Evolutionary conservation across 2,113 vertebrate species (phyloP).

Genomic region (Turnix velox): DNA sequence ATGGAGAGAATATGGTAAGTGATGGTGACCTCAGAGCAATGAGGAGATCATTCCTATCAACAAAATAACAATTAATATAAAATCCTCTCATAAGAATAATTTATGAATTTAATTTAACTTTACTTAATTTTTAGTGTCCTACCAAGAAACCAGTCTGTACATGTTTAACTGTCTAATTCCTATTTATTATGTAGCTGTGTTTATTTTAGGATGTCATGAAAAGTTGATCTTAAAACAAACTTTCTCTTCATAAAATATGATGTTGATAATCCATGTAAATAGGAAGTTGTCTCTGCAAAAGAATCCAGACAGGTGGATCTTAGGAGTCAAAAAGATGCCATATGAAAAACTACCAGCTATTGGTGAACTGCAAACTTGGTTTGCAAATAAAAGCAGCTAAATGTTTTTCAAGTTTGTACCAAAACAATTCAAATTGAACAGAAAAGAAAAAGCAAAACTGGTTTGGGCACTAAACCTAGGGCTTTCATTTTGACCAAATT

Average conservation of each 20-base stretch:
- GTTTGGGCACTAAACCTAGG: background rate
- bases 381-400: background rate
- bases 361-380: background rate
- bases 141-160: background rate
- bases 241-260: background rate
- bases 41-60: background rate
- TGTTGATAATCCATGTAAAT: background rate
- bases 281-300: background rate
- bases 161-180: background rate
- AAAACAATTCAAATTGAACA: background rate
- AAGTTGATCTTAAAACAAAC: background rate
- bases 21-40: background rate
- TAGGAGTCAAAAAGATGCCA: background rate
- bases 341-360: background rate
- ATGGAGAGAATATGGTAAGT: background rate
- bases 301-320: background rate
- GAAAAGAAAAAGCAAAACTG: background rate
- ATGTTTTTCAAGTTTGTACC: background rate
- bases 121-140: constrained; percentile 19
- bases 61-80: background rate
- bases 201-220: background rate
- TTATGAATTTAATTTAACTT: constrained; percentile 27
- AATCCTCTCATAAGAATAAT: background rate
- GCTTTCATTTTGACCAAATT: background rate
- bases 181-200: background rate